Conservation (phyloP, 1,140 invertebrate species). For the Elymnias hypermnestra region DNA sequence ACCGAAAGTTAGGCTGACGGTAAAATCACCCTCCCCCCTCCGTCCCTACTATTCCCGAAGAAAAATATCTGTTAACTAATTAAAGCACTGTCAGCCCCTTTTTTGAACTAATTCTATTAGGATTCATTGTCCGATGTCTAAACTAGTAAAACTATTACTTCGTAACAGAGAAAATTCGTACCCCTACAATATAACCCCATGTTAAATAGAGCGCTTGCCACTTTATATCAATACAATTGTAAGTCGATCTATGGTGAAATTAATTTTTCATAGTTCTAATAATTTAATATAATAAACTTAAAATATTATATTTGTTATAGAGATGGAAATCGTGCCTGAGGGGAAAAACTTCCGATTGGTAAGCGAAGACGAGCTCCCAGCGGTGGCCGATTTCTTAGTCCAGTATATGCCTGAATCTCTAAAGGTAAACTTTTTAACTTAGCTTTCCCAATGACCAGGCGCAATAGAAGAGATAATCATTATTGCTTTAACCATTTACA, state of each 20-base stretch:
- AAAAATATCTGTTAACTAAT: too few species aligned
- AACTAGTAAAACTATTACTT: too few species aligned
- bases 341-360: constrained; percentile 91
- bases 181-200: constrained; percentile 1
- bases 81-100: too few species aligned
- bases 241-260: constrained; percentile 2
- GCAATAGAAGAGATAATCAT: too few species aligned
- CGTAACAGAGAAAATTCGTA: too few species aligned
- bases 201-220: neutral
- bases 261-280: neutral
- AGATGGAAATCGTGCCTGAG: constrained; percentile 87
- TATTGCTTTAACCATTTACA: too few species aligned
- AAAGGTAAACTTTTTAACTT: constrained; percentile 78
- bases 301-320: constrained; percentile 74
- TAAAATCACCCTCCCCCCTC: too few species aligned
- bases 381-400: constrained; percentile 84
- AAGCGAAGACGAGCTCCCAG: constrained; percentile 86
- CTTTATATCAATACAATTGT: neutral
- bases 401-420: constrained; percentile 88
- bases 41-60: too few species aligned
- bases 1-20: too few species aligned
- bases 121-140: too few species aligned
- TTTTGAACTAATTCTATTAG: too few species aligned
- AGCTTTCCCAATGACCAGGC: too few species aligned
- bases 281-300: constrained; percentile 9